phyloP scores from a whole-genome alignment of 2,888 invertebrate genomes.

The Pyralis farinalis region DNA sequence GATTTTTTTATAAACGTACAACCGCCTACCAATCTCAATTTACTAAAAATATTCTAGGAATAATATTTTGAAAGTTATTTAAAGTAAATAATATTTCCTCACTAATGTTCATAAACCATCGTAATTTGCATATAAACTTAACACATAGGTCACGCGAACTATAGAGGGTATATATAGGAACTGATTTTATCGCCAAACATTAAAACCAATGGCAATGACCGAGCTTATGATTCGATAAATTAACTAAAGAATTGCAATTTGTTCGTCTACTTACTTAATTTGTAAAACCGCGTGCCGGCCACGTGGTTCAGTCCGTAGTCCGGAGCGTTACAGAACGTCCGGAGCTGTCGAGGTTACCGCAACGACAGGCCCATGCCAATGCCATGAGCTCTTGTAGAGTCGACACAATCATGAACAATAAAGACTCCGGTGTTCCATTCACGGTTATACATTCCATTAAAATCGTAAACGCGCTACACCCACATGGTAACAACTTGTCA shows the following conservation, averaged over 20 bases:
- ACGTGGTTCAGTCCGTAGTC: slow-evolving; percentile 48
- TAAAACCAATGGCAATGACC: too few species aligned
- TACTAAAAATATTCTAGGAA: too few species aligned
- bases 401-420: slow-evolving; percentile 13
- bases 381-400: slow-evolving; percentile 10
- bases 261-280: slow-evolving; percentile 51
- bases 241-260: slow-evolving; percentile 11
- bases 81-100: too few species aligned
- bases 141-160: too few species aligned
- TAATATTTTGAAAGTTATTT: too few species aligned
- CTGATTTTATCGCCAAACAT: too few species aligned
- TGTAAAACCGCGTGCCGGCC: slow-evolving; percentile 54
- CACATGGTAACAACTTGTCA: background rate
- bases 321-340: slow-evolving; percentile 39
- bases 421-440: slow-evolving; percentile 14
- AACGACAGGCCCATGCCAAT: slow-evolving; percentile 54
- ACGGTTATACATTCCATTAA: slow-evolving; percentile 13
- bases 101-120: too few species aligned
- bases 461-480: background rate
- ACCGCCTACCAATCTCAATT: too few species aligned
- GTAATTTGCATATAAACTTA: too few species aligned
- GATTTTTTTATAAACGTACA: too few species aligned
- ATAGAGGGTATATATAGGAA: too few species aligned
- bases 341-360: slow-evolving; percentile 58
- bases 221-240: too few species aligned